Conservation (phyloP, 2,888 invertebrate species). For the Conchocele bisecta region DNA sequence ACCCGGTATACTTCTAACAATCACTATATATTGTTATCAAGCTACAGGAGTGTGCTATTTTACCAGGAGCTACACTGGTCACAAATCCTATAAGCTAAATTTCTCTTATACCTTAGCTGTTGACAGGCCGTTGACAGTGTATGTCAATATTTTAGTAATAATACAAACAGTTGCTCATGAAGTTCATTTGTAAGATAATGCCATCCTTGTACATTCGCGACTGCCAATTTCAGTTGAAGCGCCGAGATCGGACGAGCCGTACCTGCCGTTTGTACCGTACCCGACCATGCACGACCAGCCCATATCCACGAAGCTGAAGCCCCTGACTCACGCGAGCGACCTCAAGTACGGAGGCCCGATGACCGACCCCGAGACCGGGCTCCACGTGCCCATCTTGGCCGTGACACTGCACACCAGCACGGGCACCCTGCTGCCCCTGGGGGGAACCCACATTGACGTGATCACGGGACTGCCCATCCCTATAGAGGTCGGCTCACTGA, state of each 20-base stretch:
- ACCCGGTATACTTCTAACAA: too few relatives aligned
- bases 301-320: slow-evolving; percentile 70
- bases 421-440: slow-evolving; percentile 77
- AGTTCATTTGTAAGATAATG: too few relatives aligned
- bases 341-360: slow-evolving; percentile 76
- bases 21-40: too few relatives aligned
- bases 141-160: too few relatives aligned
- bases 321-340: slow-evolving; percentile 72
- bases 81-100: too few relatives aligned
- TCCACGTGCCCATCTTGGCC: slow-evolving; percentile 79
- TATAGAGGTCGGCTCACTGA: slow-evolving; percentile 79
- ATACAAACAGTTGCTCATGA: too few relatives aligned
- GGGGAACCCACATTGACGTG: slow-evolving; percentile 79
- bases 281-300: slow-evolving; percentile 71
- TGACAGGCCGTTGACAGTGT: too few relatives aligned
- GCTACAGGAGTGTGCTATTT: too few relatives aligned
- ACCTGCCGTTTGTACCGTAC: slow-evolving; percentile 78
- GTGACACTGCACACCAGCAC: slow-evolving; percentile 79
- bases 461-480: slow-evolving; percentile 80
- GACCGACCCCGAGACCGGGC: slow-evolving; percentile 76
- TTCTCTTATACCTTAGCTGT: too few relatives aligned
- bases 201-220: too few relatives aligned
- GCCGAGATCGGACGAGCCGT: slow-evolving; percentile 69
- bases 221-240: slow-evolving; percentile 77
- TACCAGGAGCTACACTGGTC: too few relatives aligned